Evolutionary conservation across 2,113 vertebrate species (phyloP), one percentile per base, ranked within the genome.

Genomic region (Cebidichthys violaceus): DNA sequence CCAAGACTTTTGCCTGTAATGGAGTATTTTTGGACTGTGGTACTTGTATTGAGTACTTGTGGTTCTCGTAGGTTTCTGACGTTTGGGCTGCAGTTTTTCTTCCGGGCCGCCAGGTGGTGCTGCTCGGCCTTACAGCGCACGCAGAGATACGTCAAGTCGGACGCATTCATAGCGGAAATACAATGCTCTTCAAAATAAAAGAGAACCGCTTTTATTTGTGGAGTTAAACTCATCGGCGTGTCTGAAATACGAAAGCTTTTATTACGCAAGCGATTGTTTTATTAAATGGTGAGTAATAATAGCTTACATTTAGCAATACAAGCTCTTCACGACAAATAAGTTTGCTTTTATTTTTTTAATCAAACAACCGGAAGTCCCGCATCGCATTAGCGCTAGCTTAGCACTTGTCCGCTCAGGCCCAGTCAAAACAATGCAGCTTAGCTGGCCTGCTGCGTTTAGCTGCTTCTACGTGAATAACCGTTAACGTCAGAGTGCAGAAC

Each of bases 351-450:
- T 78, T 83, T 70, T 5, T 75, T 1, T 0, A 33, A 1, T 0
- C 3, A 18, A 1, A 24, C 0, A 2, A 35, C 27, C 69, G 82
- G 88, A 77, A 61, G 13, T 74, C 1, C 0, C 4, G 1, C 22
- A 0, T 1, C 6, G 3, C 4, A 1, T 4, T 17, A 1, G 0
- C 27, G 4, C 3, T 2, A n/a, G 1, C 41, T 84, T 83, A 0
- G 13, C 65, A 5, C 0, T 13, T 2, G 27, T 71, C 41, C 43
- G 33, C 13, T 52, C 39, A 13, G 79, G 90, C 88, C 86, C 79
- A 74, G 88, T 88, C 86, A 91, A 87, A 91, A 91, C 88, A 91
- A 91, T 33, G 54, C 82, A 78, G 29, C 14, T 75, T 20, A 17
- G 37, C 68, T 55, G 62, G 41, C 45, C 39, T 55, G 65, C 24